Conservation (phyloP, 2,888 invertebrate genomes). For the Drosophila nr. medialis region DNA sequence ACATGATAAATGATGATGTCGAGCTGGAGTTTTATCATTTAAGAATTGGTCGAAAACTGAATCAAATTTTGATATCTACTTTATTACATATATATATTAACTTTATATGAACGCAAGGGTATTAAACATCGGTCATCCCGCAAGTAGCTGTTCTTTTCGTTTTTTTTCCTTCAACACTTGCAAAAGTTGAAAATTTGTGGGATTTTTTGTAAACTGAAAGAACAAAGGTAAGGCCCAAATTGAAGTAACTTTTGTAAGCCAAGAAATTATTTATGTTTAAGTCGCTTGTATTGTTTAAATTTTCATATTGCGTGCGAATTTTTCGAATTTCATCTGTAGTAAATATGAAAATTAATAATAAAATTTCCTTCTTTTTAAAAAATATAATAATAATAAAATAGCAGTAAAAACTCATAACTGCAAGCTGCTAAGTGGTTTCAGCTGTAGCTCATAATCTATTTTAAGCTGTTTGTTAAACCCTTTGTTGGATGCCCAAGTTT, state of each 20-base stretch:
- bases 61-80: neutral
- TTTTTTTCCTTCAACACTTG: neutral
- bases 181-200: conserved; percentile 5
- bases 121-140: neutral
- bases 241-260: neutral
- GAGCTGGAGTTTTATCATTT: neutral
- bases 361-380: neutral
- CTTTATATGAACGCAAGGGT: neutral
- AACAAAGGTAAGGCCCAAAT: neutral
- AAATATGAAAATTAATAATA: neutral
- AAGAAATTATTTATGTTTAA: neutral
- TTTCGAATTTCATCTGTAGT: neutral
- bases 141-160: neutral
- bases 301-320: neutral
- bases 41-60: neutral
- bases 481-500: neutral
- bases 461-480: neutral
- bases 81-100: neutral
- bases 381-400: neutral
- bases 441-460: neutral
- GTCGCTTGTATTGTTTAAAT: too few relatives aligned
- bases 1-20: neutral
- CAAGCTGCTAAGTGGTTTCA: neutral
- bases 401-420: neutral
- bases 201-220: neutral